Evolutionary conservation across 2,797 vertebrate species (phyloP).

Genomic region (Hippocampus kuda): DNA sequence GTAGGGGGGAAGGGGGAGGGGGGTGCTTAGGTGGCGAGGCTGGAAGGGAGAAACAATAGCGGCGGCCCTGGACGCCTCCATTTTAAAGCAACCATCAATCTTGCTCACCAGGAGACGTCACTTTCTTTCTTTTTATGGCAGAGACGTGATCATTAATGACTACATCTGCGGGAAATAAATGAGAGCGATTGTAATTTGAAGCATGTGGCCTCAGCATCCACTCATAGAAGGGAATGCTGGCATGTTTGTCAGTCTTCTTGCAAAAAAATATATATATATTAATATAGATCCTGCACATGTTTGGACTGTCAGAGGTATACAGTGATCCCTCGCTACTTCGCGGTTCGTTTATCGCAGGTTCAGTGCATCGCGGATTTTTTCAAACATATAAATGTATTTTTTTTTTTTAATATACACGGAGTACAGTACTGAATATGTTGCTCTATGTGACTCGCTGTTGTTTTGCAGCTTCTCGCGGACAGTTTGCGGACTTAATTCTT

Average conservation of each 20-base stretch:
- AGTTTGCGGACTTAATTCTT: too few relatives aligned
- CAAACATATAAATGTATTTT: too few relatives aligned
- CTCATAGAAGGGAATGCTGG: conserved; percentile 7
- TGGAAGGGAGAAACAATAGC: conserved; percentile 68
- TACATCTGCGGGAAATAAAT: conserved; percentile 41
- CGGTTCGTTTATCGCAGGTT: too few relatives aligned
- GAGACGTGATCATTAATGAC: conserved; percentile 56
- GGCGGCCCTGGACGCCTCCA: conserved; percentile 65
- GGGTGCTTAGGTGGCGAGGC: conserved; percentile 37
- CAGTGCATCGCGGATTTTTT: too few relatives aligned
- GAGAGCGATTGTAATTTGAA: conserved; percentile 42
- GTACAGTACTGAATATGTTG: too few relatives aligned
- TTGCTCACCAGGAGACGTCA: conserved; percentile 65
- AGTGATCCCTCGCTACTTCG: too few relatives aligned
- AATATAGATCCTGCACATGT: background rate
- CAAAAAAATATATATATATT: background rate
- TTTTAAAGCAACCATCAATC: conserved; percentile 76
- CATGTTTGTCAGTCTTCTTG: background rate
- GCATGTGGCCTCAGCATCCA: conserved; percentile 36
- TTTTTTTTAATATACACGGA: too few relatives aligned
- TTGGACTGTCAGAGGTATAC: background rate
- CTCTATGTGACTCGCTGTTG: too few relatives aligned
- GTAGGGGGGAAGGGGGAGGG: conserved; percentile 9
- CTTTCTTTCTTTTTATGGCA: conserved; percentile 42
- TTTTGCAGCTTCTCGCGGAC: too few relatives aligned